Evolutionary conservation across 2,113 vertebrate species (phyloP).

Genomic region (Anarhynchus alexandrinus): DNA sequence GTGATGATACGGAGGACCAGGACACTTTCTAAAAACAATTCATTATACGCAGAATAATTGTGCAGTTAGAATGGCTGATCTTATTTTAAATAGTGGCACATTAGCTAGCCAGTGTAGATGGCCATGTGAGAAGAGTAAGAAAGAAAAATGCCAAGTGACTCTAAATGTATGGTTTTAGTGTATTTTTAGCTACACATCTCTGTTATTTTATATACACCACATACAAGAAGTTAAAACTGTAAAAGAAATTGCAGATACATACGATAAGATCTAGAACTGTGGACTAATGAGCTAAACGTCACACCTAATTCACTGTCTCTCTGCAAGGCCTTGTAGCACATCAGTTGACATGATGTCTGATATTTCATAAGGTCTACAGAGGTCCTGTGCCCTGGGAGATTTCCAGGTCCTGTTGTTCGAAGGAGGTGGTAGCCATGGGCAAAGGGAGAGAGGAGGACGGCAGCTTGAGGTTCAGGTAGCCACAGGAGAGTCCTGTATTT

Average conservation of each 20-base stretch:
- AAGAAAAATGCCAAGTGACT: neutral
- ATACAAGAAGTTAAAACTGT: neutral
- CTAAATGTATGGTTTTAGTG: neutral
- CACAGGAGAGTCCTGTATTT: neutral
- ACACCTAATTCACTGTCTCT: neutral
- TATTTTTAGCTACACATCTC: neutral
- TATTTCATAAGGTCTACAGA: neutral
- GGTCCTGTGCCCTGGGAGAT: neutral
- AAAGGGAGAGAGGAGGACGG: neutral
- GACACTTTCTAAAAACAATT: constrained; percentile 50
- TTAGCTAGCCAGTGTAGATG: neutral
- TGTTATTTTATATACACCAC: neutral
- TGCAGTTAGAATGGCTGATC: neutral
- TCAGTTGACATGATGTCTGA: neutral
- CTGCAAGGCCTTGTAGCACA: neutral
- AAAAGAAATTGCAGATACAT: neutral
- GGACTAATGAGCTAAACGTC: neutral
- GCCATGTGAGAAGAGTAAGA: neutral
- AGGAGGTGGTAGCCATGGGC: neutral
- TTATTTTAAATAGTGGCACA: neutral
- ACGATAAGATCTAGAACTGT: neutral
- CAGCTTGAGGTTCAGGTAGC: neutral
- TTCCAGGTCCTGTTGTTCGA: neutral
- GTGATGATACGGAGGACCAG: constrained; percentile 4
- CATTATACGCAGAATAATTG: neutral